phyloP scores from a whole-genome alignment of 1,140 invertebrate species.

The Stegodyphus mimosarum region DNA sequence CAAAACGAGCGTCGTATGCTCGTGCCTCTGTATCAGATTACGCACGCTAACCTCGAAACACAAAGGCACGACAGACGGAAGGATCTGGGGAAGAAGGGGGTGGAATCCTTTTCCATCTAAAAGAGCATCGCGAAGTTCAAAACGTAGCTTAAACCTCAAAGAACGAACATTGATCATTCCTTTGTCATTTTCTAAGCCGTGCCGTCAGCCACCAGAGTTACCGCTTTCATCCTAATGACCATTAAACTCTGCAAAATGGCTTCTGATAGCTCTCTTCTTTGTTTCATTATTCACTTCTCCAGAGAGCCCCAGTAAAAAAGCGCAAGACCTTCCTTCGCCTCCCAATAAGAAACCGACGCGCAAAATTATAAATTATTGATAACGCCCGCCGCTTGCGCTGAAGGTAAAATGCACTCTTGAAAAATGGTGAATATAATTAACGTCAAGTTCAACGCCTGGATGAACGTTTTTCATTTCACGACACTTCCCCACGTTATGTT shows the following conservation, averaged over 20 bases:
- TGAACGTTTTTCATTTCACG: background rate
- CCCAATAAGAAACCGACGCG: background rate
- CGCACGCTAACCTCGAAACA: no score
- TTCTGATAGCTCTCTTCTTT: background rate
- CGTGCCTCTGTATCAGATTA: no score
- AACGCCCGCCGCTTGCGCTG: background rate
- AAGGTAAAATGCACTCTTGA: slow-evolving; percentile 5
- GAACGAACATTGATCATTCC: background rate
- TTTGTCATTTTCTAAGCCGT: background rate
- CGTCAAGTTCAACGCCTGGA: background rate
- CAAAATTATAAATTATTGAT: slow-evolving; percentile 13
- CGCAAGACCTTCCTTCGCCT: background rate
- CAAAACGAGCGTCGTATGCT: background rate
- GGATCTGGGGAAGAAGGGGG: background rate
- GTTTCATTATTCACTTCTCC: slow-evolving; percentile 5
- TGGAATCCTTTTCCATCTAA: background rate
- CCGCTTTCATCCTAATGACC: slow-evolving; percentile 9
- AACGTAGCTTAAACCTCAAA: background rate
- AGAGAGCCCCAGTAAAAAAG: background rate
- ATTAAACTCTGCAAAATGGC: slow-evolving; percentile 4
- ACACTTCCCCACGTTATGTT: no score
- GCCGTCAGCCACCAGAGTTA: background rate
- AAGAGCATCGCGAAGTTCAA: background rate
- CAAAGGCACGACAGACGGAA: background rate
- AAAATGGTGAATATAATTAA: slow-evolving; percentile 16